phyloP scores from a whole-genome alignment of 2,113 vertebrate species.

The Rhineura floridana region DNA sequence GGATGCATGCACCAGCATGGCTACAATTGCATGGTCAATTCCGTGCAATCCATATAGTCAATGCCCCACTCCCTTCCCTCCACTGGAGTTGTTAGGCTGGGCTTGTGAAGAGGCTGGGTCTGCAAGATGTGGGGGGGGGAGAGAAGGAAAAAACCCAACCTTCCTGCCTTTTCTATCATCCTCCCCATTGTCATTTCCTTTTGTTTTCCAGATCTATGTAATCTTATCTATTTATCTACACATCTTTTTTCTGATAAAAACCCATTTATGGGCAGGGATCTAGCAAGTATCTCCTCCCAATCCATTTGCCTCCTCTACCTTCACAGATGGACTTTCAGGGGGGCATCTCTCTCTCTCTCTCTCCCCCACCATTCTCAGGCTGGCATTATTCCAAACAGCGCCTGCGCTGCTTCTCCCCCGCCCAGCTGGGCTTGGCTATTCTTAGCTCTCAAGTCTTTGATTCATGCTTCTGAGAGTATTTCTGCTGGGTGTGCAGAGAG shows the following conservation, averaged over 20 bases:
- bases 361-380: background rate
- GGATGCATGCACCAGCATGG: too few species aligned
- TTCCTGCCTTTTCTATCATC: background rate
- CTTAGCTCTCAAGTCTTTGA: constrained; percentile 47
- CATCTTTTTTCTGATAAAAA: background rate
- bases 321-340: background rate
- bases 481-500: constrained; percentile 19
- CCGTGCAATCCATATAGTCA: too few species aligned
- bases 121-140: background rate
- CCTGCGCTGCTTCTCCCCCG: constrained; percentile 23
- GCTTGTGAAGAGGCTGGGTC: background rate
- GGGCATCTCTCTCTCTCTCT: background rate
- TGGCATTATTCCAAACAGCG: constrained; percentile 12
- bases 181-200: background rate
- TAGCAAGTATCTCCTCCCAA: background rate
- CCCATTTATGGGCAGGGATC: background rate
- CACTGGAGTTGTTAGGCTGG: background rate
- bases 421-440: constrained; percentile 37
- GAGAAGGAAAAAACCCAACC: background rate
- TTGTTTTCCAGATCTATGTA: background rate
- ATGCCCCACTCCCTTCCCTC: background rate
- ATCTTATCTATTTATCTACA: background rate
- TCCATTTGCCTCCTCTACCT: background rate
- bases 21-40: background rate
- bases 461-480: constrained; percentile 71